Conservation (phyloP, 2,888 invertebrate species). For the Archips xylosteana region DNA sequence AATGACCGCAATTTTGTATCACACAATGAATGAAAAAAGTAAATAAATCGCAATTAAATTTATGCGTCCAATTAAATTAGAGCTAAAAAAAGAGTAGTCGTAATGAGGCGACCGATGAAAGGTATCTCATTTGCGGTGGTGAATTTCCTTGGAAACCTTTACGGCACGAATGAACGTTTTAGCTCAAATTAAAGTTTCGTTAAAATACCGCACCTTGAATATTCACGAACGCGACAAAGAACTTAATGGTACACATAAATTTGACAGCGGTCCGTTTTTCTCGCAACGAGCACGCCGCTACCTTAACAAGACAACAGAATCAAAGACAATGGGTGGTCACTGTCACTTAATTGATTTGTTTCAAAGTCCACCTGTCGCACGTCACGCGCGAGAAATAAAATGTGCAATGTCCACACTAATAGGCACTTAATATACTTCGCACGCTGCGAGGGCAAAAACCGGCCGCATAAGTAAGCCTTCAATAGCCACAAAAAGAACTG, state of each 20-base stretch:
- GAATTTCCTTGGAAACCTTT: constrained; percentile 55
- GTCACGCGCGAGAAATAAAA: constrained; percentile 45
- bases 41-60: constrained; percentile 64
- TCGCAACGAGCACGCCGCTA: constrained; percentile 53
- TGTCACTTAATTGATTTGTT: constrained; percentile 68
- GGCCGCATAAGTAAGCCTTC: constrained; percentile 39
- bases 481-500: constrained; percentile 57
- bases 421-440: constrained; percentile 39
- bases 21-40: constrained; percentile 47
- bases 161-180: constrained; percentile 64
- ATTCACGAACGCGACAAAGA: constrained; percentile 58
- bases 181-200: constrained; percentile 74
- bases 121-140: constrained; percentile 55
- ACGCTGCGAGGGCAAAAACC: constrained; percentile 30
- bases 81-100: constrained; percentile 56
- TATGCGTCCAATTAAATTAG: constrained; percentile 76
- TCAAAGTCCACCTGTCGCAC: constrained; percentile 46
- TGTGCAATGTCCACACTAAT: constrained; percentile 36
- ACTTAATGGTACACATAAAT: constrained; percentile 74
- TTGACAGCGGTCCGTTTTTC: constrained; percentile 66
- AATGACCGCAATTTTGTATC: constrained; percentile 57
- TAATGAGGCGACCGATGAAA: constrained; percentile 73
- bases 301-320: constrained; percentile 75
- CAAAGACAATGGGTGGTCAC: constrained; percentile 73
- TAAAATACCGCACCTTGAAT: constrained; percentile 68